Conservation (phyloP, 92 coral and sea anemone genomes). For the Phenganax marumi region DNA sequence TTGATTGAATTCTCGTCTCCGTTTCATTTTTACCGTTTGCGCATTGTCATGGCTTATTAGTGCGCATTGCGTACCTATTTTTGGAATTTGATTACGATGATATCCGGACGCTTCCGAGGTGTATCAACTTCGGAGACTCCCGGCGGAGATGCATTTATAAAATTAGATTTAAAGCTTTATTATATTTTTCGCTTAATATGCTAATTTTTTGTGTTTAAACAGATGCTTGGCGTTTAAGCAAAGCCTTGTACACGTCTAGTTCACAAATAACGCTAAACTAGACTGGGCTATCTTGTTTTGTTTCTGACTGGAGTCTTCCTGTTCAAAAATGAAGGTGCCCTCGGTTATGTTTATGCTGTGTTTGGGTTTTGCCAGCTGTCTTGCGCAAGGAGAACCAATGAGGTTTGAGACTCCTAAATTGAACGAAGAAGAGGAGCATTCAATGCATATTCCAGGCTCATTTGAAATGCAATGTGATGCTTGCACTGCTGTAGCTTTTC, state of each 20-base stretch:
- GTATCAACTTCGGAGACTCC: neutral
- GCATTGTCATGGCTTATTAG: no score
- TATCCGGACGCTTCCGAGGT: neutral
- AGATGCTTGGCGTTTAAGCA: constrained; percentile 17
- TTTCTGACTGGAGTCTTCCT: neutral
- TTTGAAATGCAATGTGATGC: constrained; percentile 93
- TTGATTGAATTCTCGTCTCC: no score
- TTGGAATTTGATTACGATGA: no score
- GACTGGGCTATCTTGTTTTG: neutral
- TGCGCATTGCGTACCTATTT: no score
- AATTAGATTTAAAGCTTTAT: neutral
- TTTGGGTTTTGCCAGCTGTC: neutral
- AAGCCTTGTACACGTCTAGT: neutral
- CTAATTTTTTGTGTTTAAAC: constrained; percentile 18
- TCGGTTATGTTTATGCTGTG: neutral
- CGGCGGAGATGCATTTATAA: neutral
- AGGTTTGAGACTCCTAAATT: constrained; percentile 93
- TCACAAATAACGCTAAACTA: neutral
- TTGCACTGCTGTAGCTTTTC: constrained; percentile 87
- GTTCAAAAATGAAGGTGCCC: neutral
- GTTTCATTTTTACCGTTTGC: no score
- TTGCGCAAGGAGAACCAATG: constrained; percentile 72
- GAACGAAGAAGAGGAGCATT: constrained; percentile 95
- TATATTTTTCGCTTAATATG: neutral
- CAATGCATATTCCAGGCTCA: constrained; percentile 87